Base-by-base conservation (phyloP, 2,888 invertebrate species). In the Lycia hirtaria region DNA sequence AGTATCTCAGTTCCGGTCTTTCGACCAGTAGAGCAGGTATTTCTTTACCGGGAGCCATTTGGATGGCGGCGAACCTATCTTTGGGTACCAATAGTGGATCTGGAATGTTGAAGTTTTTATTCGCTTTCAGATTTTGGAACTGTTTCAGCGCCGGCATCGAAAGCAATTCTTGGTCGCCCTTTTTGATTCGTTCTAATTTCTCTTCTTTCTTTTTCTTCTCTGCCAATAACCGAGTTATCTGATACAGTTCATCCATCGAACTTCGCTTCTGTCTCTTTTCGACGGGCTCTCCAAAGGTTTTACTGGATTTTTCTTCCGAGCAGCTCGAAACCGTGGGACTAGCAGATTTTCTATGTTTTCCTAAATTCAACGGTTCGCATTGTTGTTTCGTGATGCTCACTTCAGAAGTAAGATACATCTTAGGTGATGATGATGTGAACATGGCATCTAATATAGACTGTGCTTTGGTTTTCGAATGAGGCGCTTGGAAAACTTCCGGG, bases 61-160 rank as follows among this genome's bases (percentile, higher is more conserved):
- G 88, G 30, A 97, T 94, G 15, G 93, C 93, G 48, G 95, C 94
- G 43, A 97, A 84, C 71, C 94, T 94, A 72, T 96, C 95, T 83
- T 96, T 95, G 47, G 97, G 97, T 61, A 97, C 95, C 59, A 97
- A 83, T 71, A 97, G 92, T 7, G 97, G 97, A 90, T 97, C 96
- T 35, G 97, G 97, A 75, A 97, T 94, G 78, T 95, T 94, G 73
- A 95, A 93, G 64, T 94, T 94, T 5, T 94, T 92, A 71, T 94
- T 95, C 43, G 92, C 91, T 60, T 95, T 92, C 19, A 97, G 88
- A 74, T 94, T 93, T 66, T 95, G 94, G 6, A 97, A 87, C 75
- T 97, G 97, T 56, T 94, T 94, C 4, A 96, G 76, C 0, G 97
- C 95, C 75, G 93, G 93, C 12, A 35, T 15, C 76, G 93, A 93